Evolutionary conservation across 2,797 vertebrate species (phyloP).

Genomic region (Cheirogaleus major): DNA sequence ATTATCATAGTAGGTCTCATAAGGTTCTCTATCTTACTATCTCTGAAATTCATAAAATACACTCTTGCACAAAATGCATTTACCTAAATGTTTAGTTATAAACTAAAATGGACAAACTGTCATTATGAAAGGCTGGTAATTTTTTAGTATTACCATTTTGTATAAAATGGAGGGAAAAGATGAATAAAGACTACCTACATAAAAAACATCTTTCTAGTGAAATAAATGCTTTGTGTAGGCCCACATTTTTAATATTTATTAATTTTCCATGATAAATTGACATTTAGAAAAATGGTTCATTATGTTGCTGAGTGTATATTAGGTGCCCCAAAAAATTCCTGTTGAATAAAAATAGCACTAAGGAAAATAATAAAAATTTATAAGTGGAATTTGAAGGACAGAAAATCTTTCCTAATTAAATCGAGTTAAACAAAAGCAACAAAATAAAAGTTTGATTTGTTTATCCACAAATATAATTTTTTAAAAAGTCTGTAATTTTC

Average conservation of each 20-base stretch:
- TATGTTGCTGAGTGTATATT: background rate
- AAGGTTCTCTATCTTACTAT: background rate
- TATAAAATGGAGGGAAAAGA: background rate
- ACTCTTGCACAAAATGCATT: background rate
- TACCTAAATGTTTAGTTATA: background rate
- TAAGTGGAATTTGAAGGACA: constrained; percentile 1
- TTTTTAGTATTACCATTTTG: background rate
- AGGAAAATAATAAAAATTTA: background rate
- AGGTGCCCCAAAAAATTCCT: background rate
- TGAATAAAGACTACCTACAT: background rate
- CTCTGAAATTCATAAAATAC: background rate
- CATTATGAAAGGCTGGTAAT: background rate
- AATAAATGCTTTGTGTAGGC: background rate
- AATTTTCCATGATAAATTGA: background rate
- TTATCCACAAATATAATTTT: background rate
- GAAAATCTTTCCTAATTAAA: background rate
- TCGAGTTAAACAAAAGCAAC: constrained; percentile 1
- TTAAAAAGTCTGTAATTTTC: background rate
- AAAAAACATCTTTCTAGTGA: background rate
- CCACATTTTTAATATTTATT: constrained; percentile 1
- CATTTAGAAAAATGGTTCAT: background rate
- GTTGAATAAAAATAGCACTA: background rate
- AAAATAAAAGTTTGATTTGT: background rate
- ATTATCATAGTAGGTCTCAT: background rate
- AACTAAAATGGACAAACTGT: background rate